A percentile compares a stretch with the other conserved stretches of the same genome.
Evolutionary conservation across 2,888 invertebrate species (phyloP).

Genomic region (Zonitis immaculata): DNA sequence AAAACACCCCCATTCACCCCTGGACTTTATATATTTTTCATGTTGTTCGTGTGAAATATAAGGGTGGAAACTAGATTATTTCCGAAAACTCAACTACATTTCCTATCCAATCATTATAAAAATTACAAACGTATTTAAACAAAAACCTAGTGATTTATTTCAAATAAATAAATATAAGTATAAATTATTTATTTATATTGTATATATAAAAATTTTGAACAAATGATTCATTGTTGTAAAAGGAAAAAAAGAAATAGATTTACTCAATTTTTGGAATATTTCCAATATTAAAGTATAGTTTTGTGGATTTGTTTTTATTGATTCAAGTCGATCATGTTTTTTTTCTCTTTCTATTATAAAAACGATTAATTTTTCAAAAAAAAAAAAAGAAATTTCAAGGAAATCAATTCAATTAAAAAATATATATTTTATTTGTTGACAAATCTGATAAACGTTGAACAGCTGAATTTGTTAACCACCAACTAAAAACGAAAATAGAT

Average conservation of each 20-base stretch:
- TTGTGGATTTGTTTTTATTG: neutral
- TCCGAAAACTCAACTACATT: slow-evolving; percentile 28
- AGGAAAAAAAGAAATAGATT: no score
- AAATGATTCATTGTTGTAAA: no score
- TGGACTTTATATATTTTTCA: slow-evolving; percentile 25
- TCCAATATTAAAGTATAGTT: neutral
- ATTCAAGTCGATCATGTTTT: neutral
- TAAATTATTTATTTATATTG: neutral
- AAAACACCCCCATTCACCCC: slow-evolving; percentile 23
- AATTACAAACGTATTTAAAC: slow-evolving; percentile 12
- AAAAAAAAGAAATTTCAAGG: no score
- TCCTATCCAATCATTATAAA: slow-evolving; percentile 25
- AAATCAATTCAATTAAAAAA: neutral
- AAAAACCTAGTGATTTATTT: neutral
- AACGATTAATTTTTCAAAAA: neutral
- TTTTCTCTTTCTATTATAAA: neutral
- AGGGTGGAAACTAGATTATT: slow-evolving; percentile 28
- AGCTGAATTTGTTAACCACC: slow-evolving; percentile 34
- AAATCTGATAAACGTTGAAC: slow-evolving; percentile 34
- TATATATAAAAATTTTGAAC: no score
- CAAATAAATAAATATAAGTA: neutral
- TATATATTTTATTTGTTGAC: neutral
- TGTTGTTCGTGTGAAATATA: slow-evolving; percentile 28
- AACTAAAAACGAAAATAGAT: slow-evolving; percentile 28
- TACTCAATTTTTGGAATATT: neutral